These are phyloP conservation scores for Nasonia oneida DNA, from an alignment of 2,888 invertebrate species.

Conservation along the genomic window DNA sequence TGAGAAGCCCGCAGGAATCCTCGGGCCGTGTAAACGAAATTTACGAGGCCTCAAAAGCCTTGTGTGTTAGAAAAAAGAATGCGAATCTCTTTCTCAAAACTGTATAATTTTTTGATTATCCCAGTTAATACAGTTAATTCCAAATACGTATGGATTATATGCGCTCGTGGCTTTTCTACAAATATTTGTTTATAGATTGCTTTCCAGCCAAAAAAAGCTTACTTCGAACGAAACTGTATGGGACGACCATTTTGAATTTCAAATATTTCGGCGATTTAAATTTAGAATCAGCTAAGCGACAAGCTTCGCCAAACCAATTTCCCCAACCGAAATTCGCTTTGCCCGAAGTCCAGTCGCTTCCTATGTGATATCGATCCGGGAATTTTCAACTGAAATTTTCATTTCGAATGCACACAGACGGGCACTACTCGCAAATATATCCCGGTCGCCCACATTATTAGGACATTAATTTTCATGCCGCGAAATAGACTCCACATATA, in stretches of 20 bases:
- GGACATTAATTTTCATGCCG: slow-evolving; percentile 26
- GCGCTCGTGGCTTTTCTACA: neutral
- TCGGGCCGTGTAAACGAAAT: slow-evolving; percentile 54
- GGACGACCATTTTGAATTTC: neutral
- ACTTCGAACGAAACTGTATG: neutral
- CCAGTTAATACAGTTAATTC: neutral
- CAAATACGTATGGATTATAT: neutral
- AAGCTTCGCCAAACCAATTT: slow-evolving; percentile 33
- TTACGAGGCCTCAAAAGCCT: slow-evolving; percentile 47
- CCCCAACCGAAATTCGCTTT: neutral
- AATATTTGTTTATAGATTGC: slow-evolving; percentile 4
- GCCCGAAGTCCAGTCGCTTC: slow-evolving; percentile 15
- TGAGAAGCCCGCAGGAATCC: slow-evolving; percentile 55
- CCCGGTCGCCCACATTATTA: neutral
- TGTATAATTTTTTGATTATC: neutral
- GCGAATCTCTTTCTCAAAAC: too few species aligned
- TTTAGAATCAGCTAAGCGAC: slow-evolving; percentile 26
- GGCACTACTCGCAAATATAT: neutral
- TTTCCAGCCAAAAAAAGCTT: neutral
- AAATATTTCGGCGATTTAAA: slow-evolving; percentile 27
- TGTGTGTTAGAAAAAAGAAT: neutral
- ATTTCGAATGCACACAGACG: neutral
- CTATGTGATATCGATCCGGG: neutral
- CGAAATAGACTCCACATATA: neutral
- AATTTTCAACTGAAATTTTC: slow-evolving; percentile 24